phyloP scores from a whole-genome alignment of 2,797 vertebrate genomes.

The Oophaga sylvatica region DNA sequence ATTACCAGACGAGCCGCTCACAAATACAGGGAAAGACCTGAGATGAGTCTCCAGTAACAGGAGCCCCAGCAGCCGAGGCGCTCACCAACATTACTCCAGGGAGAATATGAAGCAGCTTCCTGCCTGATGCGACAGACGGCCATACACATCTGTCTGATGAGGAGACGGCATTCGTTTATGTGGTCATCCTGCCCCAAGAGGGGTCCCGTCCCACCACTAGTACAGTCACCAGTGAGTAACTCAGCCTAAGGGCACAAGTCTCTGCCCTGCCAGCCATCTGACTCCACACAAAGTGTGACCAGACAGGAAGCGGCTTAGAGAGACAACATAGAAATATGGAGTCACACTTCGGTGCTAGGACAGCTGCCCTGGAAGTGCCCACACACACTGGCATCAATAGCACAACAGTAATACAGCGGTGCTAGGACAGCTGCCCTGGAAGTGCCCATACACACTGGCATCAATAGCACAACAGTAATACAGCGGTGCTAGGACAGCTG shows the following conservation, averaged over 20 bases:
- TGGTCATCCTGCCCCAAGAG: neutral
- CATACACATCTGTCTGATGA: constrained; percentile 23
- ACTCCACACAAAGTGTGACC: neutral
- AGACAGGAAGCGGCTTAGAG: constrained; percentile 4
- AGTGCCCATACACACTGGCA: no score
- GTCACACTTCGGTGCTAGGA: neutral
- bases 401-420: no score
- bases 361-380: neutral
- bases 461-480: no score
- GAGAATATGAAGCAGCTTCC: constrained; percentile 28
- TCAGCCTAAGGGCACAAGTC: neutral
- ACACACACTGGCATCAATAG: no score
- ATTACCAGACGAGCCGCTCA: constrained; percentile 30
- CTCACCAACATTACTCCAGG: constrained; percentile 23
- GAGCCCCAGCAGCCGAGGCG: constrained; percentile 19
- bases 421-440: no score
- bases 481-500: no score
- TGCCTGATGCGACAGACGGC: constrained; percentile 45
- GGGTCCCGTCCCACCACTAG: neutral
- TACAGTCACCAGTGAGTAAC: neutral
- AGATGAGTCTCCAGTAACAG: constrained; percentile 40
- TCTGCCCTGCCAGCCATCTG: neutral
- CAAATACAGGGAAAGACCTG: constrained; percentile 5
- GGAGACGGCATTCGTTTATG: neutral
- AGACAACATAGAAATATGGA: constrained; percentile 5